A percentile compares a stretch with the other conserved stretches of the same genome.
Conservation (phyloP, 2,113 vertebrate species). For the Burhinus bistriatus region DNA sequence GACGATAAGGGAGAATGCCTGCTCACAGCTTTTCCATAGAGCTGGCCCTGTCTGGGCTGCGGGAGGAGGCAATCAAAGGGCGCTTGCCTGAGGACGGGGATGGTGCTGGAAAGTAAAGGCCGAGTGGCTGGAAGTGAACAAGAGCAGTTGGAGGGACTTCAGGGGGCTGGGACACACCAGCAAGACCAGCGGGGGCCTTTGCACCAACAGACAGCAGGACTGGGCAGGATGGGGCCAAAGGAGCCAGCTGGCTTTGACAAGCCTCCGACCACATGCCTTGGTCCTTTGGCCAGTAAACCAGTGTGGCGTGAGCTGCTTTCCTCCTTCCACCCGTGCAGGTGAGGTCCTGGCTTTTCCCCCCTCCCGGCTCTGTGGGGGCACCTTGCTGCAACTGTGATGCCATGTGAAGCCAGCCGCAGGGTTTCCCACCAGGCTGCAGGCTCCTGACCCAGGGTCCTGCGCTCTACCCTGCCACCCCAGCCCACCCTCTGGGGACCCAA, state of each 20-base stretch:
- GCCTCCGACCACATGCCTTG: background rate
- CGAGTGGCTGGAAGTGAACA: background rate
- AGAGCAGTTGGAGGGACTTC: background rate
- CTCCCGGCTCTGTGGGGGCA: background rate
- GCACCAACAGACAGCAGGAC: background rate
- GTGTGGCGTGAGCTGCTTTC: background rate
- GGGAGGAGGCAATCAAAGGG: background rate
- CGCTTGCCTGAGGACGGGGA: background rate
- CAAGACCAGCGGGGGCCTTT: background rate
- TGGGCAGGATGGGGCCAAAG: background rate
- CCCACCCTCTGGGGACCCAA: background rate
- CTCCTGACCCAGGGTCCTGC: background rate
- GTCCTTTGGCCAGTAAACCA: background rate
- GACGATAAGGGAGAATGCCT: background rate
- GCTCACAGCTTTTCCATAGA: background rate
- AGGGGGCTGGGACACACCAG: background rate
- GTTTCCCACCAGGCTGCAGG: background rate
- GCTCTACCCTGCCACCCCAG: background rate
- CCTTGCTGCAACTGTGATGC: background rate
- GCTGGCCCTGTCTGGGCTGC: background rate
- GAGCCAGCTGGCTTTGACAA: background rate
- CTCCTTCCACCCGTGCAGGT: background rate
- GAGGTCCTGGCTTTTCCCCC: background rate
- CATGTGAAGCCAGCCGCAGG: fast-evolving
- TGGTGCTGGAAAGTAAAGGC: background rate